Conservation (phyloP, 2,113 vertebrate genomes). For the Lepisosteus oculatus region DNA sequence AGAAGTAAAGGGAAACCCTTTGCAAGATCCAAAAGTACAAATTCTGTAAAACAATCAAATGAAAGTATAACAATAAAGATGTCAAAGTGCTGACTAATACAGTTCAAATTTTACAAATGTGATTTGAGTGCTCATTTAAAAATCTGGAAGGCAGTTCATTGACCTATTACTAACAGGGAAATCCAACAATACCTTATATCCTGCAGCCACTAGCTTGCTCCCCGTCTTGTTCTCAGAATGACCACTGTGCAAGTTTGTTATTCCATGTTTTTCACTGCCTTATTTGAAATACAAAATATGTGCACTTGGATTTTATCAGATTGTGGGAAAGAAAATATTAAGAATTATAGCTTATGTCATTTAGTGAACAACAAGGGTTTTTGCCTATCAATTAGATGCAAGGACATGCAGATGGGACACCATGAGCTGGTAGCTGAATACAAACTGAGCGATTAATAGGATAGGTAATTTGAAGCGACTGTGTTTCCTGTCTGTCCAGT, state of each 20-base stretch:
- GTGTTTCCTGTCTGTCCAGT: slow-evolving; percentile 5
- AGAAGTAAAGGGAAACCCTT: no score
- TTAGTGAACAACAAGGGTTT: neutral
- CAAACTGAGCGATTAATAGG: slow-evolving; percentile 9
- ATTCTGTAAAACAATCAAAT: neutral
- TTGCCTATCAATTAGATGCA: neutral
- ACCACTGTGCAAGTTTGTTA: slow-evolving; percentile 50
- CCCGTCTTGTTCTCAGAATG: slow-evolving; percentile 46
- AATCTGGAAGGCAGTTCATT: slow-evolving; percentile 64
- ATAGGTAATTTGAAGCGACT: slow-evolving; percentile 10
- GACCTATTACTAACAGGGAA: slow-evolving; percentile 62
- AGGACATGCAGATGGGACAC: neutral
- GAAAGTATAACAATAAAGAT: neutral
- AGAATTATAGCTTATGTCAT: neutral
- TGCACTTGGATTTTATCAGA: no score
- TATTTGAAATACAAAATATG: slow-evolving; percentile 4
- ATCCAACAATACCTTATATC: slow-evolving; percentile 10
- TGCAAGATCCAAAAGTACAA: no score
- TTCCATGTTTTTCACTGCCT: slow-evolving; percentile 25
- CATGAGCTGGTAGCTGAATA: neutral
- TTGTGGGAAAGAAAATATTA: no score
- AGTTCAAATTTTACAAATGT: slow-evolving; percentile 26
- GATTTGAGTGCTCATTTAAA: slow-evolving; percentile 58
- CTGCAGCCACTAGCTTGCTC: slow-evolving; percentile 39
- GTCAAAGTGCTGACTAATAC: neutral